Percentiles rank a stretch among this genome's conserved stretches.
Evolutionary conservation across 2,113 vertebrate genomes (phyloP).

Genomic region (Heterotilapia buettikoferi): DNA sequence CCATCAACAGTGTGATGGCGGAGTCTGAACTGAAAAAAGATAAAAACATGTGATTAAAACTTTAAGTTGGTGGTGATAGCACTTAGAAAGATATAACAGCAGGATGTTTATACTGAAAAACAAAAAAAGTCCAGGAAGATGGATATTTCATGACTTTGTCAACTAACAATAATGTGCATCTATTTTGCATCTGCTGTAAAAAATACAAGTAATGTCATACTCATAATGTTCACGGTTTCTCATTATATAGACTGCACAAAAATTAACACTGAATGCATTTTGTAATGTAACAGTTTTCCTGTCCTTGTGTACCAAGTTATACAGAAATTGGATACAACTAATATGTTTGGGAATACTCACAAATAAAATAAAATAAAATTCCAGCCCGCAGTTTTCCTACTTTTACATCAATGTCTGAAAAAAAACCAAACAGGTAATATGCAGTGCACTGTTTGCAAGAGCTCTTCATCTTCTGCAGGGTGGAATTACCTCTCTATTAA

Average conservation of each 20-base stretch:
- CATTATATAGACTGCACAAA: neutral
- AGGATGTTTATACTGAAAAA: neutral
- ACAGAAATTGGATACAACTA: neutral
- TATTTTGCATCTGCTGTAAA: neutral
- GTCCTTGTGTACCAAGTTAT: neutral
- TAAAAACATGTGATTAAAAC: neutral
- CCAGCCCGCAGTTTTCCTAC: neutral
- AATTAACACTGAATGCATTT: neutral
- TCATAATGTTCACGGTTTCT: rapidly evolving
- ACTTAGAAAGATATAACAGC: neutral
- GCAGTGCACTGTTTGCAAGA: neutral
- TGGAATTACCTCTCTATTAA: neutral
- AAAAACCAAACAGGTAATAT: neutral
- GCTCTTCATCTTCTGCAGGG: rapidly evolving
- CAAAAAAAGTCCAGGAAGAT: neutral
- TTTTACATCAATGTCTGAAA: neutral
- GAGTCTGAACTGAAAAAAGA: neutral
- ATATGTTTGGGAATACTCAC: neutral
- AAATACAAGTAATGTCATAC: neutral
- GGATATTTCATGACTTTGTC: neutral
- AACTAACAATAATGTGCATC: neutral
- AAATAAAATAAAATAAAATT: neutral
- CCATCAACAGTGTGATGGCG: neutral
- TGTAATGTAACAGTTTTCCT: neutral
- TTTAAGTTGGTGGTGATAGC: neutral